A percentile compares a stretch with the other conserved stretches of the same genome.
phyloP scores from a whole-genome alignment of 2,888 invertebrate genomes.

The Megamerina dolium region DNA sequence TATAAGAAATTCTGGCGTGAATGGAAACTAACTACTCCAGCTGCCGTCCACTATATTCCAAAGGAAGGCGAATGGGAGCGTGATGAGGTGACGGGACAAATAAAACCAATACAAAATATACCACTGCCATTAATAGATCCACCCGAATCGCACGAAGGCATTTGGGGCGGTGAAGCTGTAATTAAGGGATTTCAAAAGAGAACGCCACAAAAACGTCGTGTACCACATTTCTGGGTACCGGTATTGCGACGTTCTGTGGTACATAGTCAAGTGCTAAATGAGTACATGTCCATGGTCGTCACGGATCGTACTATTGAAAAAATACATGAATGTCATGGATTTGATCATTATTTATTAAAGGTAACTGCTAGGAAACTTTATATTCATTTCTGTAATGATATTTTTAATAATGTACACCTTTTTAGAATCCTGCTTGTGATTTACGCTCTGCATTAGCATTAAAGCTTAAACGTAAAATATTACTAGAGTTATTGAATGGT shows the following conservation, averaged over 20 bases:
- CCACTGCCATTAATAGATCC: conserved; percentile 73
- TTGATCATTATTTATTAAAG: conserved; percentile 90
- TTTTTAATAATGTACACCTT: conserved; percentile 21
- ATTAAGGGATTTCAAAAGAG: conserved; percentile 79
- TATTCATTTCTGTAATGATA: not conserved
- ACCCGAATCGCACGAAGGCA: conserved; percentile 70
- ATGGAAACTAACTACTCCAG: conserved; percentile 65
- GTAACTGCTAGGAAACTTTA: conserved; percentile 50
- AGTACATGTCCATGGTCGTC: conserved; percentile 73
- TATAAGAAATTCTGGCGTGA: conserved; percentile 83
- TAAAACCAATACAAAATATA: conserved; percentile 66
- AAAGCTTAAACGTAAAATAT: conserved; percentile 77
- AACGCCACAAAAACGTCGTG: conserved; percentile 56
- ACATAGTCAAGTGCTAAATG: conserved; percentile 84
- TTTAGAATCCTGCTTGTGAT: conserved; percentile 84
- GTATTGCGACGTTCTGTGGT: conserved; percentile 70
- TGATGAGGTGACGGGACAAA: conserved; percentile 67
- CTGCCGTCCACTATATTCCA: conserved; percentile 64
- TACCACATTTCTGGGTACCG: conserved; percentile 87
- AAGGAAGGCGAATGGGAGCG: conserved; percentile 67
- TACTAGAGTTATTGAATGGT: conserved; percentile 63
- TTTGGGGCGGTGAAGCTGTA: conserved; percentile 97
- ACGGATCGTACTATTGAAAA: conserved; percentile 77
- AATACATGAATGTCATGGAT: conserved; percentile 85
- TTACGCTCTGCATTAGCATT: conserved; percentile 79